Percentiles rank a stretch among this genome's conserved stretches.
Evolutionary conservation across 30 jellyfish, hydroid and myxozoan species (phyloP).

Genomic region (Hydractinia symbiolongicarpus): DNA sequence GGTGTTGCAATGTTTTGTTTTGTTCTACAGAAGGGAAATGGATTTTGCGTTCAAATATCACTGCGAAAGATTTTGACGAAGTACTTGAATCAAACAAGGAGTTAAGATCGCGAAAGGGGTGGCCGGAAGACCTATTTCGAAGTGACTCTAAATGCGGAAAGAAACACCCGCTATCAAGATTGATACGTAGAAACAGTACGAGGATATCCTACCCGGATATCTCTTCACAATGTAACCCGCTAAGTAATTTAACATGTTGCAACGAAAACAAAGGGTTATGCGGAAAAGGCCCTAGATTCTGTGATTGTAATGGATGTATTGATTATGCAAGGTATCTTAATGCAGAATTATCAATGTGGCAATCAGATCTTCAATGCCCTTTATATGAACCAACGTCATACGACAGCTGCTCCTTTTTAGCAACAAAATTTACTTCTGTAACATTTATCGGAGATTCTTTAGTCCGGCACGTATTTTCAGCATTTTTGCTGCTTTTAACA

Average conservation of each 20-base stretch:
- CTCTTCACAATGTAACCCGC: conserved; percentile 79
- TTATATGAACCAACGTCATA: conserved; percentile 15
- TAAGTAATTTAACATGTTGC: conserved; percentile 80
- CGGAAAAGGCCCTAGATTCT: conserved; percentile 66
- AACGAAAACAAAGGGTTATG: conserved; percentile 91
- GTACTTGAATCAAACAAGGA: conserved; percentile 48
- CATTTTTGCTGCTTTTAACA: conserved; percentile 59
- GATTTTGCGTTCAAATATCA: conserved; percentile 42
- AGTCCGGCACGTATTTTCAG: conserved; percentile 76
- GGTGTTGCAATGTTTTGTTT: conserved; percentile 25
- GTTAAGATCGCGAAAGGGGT: conserved; percentile 76
- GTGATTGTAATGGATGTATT: conserved; percentile 53
- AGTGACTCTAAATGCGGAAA: conserved; percentile 81
- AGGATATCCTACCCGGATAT: conserved; percentile 58
- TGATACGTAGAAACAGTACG: conserved; percentile 49
- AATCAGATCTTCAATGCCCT: conserved; percentile 37
- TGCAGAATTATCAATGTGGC: conserved; percentile 80
- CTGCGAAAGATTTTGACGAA: conserved; percentile 36
- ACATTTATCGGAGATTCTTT: conserved; percentile 92
- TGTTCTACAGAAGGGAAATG: conserved; percentile 67
- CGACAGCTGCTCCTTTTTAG: conserved; percentile 51
- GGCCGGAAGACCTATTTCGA: conserved; percentile 74
- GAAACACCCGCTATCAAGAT: conserved; percentile 73
- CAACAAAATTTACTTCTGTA: conserved; percentile 52
- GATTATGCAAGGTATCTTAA: conserved; percentile 54